Evolutionary conservation across 2,797 vertebrate genomes (phyloP).

Genomic region (Gallinago stenura): DNA sequence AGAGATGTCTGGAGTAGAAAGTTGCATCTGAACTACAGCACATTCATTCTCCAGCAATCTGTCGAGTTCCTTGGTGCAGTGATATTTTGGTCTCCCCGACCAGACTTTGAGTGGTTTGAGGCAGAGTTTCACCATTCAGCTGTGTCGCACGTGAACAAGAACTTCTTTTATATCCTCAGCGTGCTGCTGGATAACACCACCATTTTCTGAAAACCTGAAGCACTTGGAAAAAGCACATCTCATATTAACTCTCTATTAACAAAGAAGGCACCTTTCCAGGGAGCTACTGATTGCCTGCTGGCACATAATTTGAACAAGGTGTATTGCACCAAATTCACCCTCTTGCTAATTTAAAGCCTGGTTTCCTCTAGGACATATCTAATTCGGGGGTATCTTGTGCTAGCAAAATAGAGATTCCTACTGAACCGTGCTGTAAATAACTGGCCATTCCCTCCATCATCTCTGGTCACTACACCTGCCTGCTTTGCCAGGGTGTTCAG

Average conservation of each 20-base stretch:
- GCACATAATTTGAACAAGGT: neutral
- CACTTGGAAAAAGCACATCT: neutral
- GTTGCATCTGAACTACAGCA: neutral
- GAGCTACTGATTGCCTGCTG: neutral
- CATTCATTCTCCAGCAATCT: neutral
- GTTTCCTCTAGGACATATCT: neutral
- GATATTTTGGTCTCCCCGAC: neutral
- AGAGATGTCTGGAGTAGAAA: neutral
- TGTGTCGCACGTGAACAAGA: neutral
- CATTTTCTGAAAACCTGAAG: neutral
- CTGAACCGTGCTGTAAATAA: neutral
- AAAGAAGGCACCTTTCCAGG: neutral
- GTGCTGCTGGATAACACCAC: neutral
- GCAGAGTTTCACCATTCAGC: neutral
- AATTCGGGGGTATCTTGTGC: neutral
- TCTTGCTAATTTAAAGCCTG: conserved; percentile 3
- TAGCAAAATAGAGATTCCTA: neutral
- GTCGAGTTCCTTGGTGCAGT: neutral
- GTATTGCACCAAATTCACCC: neutral
- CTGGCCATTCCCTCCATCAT: neutral
- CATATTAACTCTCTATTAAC: neutral
- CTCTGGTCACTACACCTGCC: neutral
- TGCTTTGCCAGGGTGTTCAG: neutral
- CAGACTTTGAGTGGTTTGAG: too few relatives aligned
- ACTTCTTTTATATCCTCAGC: neutral